Evolutionary conservation across 2,797 vertebrate genomes (phyloP).

Genomic region (Chelmon rostratus): DNA sequence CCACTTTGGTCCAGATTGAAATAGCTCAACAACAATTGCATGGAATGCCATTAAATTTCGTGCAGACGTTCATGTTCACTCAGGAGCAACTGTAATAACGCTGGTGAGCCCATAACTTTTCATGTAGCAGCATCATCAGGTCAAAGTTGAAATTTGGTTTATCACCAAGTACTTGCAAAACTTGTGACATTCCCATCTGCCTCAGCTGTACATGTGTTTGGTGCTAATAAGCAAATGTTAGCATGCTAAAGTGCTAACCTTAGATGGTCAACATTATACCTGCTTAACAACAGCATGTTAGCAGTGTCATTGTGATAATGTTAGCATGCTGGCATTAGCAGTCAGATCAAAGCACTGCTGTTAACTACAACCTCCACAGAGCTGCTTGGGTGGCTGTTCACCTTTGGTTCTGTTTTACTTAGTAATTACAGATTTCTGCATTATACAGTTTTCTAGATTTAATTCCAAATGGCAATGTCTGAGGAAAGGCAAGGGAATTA

Average conservation of each 20-base stretch:
- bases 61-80: not conserved
- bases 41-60: no score
- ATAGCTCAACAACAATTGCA: no score
- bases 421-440: not conserved
- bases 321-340: no score
- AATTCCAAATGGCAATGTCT: slow-evolving; percentile 2
- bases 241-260: not conserved
- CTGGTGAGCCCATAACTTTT: not conserved
- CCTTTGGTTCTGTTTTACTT: not conserved
- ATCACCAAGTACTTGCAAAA: not conserved
- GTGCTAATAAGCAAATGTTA: not conserved
- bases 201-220: not conserved
- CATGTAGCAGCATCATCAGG: not conserved
- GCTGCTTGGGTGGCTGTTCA: not conserved
- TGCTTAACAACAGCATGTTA: no score
- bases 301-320: no score
- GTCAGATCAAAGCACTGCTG: not conserved
- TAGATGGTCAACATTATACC: not conserved
- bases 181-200: not conserved
- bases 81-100: not conserved
- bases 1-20: no score
- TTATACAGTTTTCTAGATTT: not conserved
- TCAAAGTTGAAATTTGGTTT: not conserved
- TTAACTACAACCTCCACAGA: no score
- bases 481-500: not conserved